Base-by-base conservation (phyloP, 37 sponge, comb jelly and placozoan genomes). In the Diacarnus erythraeanus region DNA sequence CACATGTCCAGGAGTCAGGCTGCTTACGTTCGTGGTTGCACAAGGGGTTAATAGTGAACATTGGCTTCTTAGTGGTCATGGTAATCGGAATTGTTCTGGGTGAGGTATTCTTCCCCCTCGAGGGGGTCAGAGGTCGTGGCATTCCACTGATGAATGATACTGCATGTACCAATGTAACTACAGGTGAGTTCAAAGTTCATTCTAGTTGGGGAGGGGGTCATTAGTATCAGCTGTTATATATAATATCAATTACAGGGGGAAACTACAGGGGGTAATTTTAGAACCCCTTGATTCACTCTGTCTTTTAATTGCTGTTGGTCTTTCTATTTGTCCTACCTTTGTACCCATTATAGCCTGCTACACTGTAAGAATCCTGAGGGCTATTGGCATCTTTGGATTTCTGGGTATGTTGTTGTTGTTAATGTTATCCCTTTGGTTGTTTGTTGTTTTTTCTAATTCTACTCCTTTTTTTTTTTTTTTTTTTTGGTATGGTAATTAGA, bases 331-430 rank as follows among this genome's bases (percentile, higher is more conserved):
- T 57, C 31, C 4, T 56, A 31, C 23, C 20, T 69, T 21, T 35
- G 15, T 63, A 30, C 41, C n/a, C n/a, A n/a, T n/a, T n/a, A 39
- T 70, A 83, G 79, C n/a, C 47, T 92, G 87, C 26, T 25, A 64
- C 37, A 57, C 58, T 57, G 71, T 79, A 6, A 42, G 93, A 43
- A 37, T 84, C 0, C 6, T 88, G 0, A 71, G 95, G 37, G 58
- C 89, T 34, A 23, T 88, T 57, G 95, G 95, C 22, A 27, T 94
- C 31, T 90, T 92, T 87, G 91, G 91, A 61, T 84, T 94, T 39
- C 27, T 82, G 9, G 88, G 92, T 89, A 61, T 59, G 75, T n/a
- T n/a, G n/a, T n/a, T n/a, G n/a, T n/a, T n/a, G n/a, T n/a, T n/a
- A n/a, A n/a, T n/a, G n/a, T n/a, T n/a, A n/a, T n/a, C n/a, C n/a